Percentiles rank a stretch among this genome's conserved stretches.
Evolutionary conservation across 2,888 invertebrate species (phyloP).

Genomic region (Leptothorax acervorum): DNA sequence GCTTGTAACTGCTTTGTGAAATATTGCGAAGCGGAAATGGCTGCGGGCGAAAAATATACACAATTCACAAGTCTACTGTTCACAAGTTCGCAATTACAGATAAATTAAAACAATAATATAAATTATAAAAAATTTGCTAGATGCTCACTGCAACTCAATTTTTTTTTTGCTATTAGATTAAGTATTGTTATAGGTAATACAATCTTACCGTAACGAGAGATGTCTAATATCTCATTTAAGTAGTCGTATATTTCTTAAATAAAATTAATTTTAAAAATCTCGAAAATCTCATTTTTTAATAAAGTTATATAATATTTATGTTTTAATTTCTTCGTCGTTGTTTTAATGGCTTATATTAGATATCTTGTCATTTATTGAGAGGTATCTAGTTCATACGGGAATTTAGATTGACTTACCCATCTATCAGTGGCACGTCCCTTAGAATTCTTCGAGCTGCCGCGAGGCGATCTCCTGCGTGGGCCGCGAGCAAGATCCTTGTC

Average conservation of each 20-base stretch:
- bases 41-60: not conserved
- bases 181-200: not conserved
- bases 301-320: not conserved
- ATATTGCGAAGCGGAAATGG: constrained; percentile 26
- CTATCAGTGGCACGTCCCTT: constrained; percentile 82
- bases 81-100: constrained; percentile 2
- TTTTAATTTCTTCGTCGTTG: not conserved
- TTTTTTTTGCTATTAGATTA: constrained; percentile 3
- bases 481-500: constrained; percentile 83
- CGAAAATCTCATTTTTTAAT: not conserved
- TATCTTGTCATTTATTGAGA: not conserved
- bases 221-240: not conserved
- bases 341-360: not conserved
- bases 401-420: constrained; percentile 78
- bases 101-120: constrained; percentile 20
- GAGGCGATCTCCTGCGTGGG: constrained; percentile 83
- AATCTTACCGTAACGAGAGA: not conserved
- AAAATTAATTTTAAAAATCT: not conserved
- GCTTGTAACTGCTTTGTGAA: constrained; percentile 44
- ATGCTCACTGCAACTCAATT: not conserved
- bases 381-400: not conserved
- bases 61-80: constrained; percentile 14
- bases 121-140: not conserved
- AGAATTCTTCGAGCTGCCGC: constrained; percentile 83
- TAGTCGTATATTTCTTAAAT: not conserved